Conservation (phyloP, 2,113 vertebrate genomes). For the Seriola dumerili region DNA sequence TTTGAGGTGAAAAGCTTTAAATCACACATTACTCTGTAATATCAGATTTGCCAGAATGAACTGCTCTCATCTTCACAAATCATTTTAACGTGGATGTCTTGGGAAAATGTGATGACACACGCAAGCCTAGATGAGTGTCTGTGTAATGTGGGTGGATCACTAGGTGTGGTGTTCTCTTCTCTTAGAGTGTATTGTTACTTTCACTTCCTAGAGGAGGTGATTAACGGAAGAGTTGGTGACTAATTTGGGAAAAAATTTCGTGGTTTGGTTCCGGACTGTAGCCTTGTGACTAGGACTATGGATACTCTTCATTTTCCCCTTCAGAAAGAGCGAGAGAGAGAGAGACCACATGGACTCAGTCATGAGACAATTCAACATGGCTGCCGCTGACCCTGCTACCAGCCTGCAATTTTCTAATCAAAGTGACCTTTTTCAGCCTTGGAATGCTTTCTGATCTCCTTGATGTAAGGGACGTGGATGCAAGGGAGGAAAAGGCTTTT, state of each 20-base stretch:
- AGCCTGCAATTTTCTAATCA: conserved; percentile 13
- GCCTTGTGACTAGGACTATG: conserved; percentile 68
- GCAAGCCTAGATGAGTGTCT: neutral
- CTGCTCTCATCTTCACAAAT: neutral
- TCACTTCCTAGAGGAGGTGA: conserved; percentile 74
- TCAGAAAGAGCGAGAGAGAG: conserved; percentile 9
- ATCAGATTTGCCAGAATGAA: neutral
- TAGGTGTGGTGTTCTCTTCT: conserved; percentile 45
- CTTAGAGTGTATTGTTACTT: conserved; percentile 61
- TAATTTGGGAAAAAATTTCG: conserved; percentile 74
- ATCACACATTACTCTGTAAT: neutral
- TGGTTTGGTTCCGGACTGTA: conserved; percentile 67
- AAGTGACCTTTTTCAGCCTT: conserved; percentile 38
- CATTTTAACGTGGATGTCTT: neutral
- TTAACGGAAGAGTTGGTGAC: conserved; percentile 72
- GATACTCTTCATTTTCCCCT: conserved; percentile 73
- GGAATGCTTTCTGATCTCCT: conserved; percentile 3
- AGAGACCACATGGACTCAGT: conserved; percentile 67
- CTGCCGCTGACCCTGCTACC: conserved; percentile 42
- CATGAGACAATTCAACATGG: conserved; percentile 72
- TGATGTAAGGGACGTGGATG: neutral
- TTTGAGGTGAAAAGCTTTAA: neutral
- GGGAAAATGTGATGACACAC: conserved; percentile 25
- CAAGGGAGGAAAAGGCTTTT: neutral
- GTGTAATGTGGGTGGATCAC: neutral